These are phyloP conservation scores for Columba guinea DNA, from an alignment of 2,797 vertebrate species.

Conservation along the genomic window DNA sequence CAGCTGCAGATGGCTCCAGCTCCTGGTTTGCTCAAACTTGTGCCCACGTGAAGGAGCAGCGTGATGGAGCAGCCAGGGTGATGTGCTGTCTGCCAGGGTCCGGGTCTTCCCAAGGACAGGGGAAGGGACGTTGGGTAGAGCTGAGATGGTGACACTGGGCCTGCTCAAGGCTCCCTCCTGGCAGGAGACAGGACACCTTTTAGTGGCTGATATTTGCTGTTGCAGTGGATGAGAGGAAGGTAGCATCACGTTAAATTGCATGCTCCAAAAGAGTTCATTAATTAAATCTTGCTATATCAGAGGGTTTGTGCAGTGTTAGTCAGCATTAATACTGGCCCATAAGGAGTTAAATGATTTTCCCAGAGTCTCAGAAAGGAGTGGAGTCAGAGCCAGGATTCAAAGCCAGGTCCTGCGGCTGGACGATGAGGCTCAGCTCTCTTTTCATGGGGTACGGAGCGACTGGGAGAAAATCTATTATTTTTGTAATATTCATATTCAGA, in stretches of 20 bases:
- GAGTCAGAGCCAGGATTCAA: not conserved
- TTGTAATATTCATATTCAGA: not conserved
- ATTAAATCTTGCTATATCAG: not conserved
- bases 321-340: not conserved
- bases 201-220: not conserved
- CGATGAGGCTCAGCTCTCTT: not conserved
- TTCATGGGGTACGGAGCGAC: not conserved
- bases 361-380: not conserved
- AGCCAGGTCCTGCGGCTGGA: not conserved
- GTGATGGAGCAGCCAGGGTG: not conserved
- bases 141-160: not conserved
- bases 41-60: not conserved
- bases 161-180: not conserved
- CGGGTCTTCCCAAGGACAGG: not conserved
- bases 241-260: not conserved
- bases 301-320: not conserved
- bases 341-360: constrained; percentile 26
- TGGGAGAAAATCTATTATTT: constrained; percentile 11
- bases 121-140: not conserved
- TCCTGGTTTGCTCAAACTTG: not conserved
- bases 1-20: not conserved
- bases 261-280: not conserved
- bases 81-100: not conserved
- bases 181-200: not conserved
- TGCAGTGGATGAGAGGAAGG: not conserved